Evolutionary conservation across 2,113 vertebrate genomes (phyloP).

Genomic region (Formicarius rufipectus): DNA sequence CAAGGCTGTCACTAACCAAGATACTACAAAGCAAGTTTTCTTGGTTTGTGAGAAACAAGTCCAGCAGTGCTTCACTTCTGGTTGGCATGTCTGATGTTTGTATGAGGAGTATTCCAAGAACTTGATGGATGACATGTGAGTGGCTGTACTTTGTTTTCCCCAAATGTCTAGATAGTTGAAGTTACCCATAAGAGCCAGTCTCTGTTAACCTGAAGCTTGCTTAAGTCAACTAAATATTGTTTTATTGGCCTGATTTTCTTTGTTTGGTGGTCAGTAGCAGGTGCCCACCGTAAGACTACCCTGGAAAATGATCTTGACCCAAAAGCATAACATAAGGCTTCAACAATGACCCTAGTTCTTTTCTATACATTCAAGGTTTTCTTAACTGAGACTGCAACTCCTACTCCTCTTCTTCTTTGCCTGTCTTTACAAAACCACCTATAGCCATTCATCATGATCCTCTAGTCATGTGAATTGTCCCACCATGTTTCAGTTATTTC

Average conservation of each 20-base stretch:
- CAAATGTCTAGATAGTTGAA: background rate
- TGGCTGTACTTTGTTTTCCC: background rate
- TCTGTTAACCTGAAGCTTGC: background rate
- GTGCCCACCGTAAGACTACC: too few species aligned
- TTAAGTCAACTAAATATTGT: background rate
- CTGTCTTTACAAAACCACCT: background rate
- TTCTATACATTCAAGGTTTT: background rate
- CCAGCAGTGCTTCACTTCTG: background rate
- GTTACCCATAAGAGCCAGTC: background rate
- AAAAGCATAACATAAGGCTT: background rate
- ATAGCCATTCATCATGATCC: too few species aligned
- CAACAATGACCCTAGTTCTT: background rate
- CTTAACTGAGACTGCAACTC: background rate
- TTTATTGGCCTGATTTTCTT: background rate
- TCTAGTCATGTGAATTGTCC: background rate
- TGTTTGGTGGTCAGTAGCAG: background rate
- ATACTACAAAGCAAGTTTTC: background rate
- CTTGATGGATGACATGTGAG: background rate
- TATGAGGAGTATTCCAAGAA: background rate
- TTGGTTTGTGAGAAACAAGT: background rate
- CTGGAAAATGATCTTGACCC: background rate
- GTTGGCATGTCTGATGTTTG: background rate
- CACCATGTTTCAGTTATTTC: background rate
- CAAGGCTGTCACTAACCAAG: background rate
- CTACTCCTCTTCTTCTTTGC: background rate